Percentiles rank a stretch among this genome's conserved stretches.
phyloP scores from a whole-genome alignment of 2,888 invertebrate species.

The Pocota personata region DNA sequence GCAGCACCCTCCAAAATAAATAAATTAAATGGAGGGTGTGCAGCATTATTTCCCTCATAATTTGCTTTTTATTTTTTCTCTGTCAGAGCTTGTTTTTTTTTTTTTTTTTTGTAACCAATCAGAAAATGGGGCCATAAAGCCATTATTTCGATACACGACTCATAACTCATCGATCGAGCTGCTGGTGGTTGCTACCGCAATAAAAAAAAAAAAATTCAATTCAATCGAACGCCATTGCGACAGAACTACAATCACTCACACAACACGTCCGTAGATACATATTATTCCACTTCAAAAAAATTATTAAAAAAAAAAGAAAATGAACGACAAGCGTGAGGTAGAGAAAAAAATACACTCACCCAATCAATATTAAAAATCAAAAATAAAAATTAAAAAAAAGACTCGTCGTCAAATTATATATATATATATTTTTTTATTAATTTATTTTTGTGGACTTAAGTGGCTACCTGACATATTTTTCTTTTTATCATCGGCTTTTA shows the following conservation, averaged over 20 bases:
- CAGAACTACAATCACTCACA: slow-evolving; percentile 51
- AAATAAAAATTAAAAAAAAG: slow-evolving; percentile 11
- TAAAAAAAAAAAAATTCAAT: slow-evolving; percentile 37
- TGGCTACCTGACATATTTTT: slow-evolving; percentile 55
- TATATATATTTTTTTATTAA: slow-evolving; percentile 12
- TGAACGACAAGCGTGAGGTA: slow-evolving; percentile 13
- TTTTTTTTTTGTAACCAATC: slow-evolving; percentile 46
- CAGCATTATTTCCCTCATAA: slow-evolving; percentile 5
- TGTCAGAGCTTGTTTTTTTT: background rate
- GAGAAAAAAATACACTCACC: slow-evolving; percentile 35
- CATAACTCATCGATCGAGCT: slow-evolving; percentile 62
- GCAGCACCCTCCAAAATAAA: slow-evolving; percentile 2
- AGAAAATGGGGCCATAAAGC: slow-evolving; percentile 67
- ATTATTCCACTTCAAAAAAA: slow-evolving; percentile 48
- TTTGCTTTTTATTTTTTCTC: background rate
- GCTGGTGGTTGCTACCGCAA: background rate
- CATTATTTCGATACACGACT: slow-evolving; percentile 30
- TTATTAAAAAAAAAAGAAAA: slow-evolving; percentile 27
- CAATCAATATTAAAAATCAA: slow-evolving; percentile 57
- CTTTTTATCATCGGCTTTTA: background rate
- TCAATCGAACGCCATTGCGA: slow-evolving; percentile 53
- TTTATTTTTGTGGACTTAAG: slow-evolving; percentile 46
- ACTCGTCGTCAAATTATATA: slow-evolving; percentile 6
- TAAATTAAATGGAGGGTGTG: slow-evolving; percentile 29
- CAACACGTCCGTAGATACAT: background rate